Evolutionary conservation across 2,888 invertebrate species (phyloP).

Genomic region (Anoncus sp.): DNA sequence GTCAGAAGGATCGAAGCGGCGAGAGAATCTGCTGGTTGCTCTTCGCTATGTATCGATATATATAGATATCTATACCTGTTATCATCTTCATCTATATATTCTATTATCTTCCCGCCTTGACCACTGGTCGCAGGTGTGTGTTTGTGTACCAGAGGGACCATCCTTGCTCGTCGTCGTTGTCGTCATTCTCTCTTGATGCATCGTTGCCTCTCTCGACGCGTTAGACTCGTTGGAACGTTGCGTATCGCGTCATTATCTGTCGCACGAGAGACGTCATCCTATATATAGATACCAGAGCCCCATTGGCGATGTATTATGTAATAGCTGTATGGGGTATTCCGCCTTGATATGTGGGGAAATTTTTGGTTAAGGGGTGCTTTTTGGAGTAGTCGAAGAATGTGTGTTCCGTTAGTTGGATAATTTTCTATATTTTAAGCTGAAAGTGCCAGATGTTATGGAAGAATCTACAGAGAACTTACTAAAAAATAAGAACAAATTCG

Average conservation of each 20-base stretch:
- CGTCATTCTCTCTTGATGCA: slow-evolving; percentile 30
- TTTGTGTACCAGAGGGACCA: slow-evolving; percentile 19
- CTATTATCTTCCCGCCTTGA: slow-evolving; percentile 43
- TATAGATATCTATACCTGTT: slow-evolving; percentile 30
- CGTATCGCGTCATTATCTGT: slow-evolving; percentile 55
- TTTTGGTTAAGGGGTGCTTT: too few species aligned
- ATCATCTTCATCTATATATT: slow-evolving; percentile 44
- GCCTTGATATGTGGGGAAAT: too few species aligned
- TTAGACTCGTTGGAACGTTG: slow-evolving; percentile 31
- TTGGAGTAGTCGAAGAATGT: too few species aligned
- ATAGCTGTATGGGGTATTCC: background rate
- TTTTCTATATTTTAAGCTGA: too few species aligned
- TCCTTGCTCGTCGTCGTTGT: slow-evolving; percentile 22
- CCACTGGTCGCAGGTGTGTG: slow-evolving; percentile 37
- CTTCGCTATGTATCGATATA: slow-evolving; percentile 11
- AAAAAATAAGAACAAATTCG: too few species aligned
- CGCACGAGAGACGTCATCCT: slow-evolving; percentile 40
- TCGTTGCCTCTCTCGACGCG: slow-evolving; percentile 39
- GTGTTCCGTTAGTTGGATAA: too few species aligned
- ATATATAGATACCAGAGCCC: background rate
- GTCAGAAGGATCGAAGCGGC: slow-evolving; percentile 32
- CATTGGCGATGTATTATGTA: background rate
- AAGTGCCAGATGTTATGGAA: too few species aligned
- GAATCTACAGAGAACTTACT: too few species aligned
- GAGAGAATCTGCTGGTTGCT: slow-evolving; percentile 46